A percentile compares a stretch with the other conserved stretches of the same genome.
phyloP scores from a whole-genome alignment of 1,140 invertebrate species.

The Drosophila ohnishii region DNA sequence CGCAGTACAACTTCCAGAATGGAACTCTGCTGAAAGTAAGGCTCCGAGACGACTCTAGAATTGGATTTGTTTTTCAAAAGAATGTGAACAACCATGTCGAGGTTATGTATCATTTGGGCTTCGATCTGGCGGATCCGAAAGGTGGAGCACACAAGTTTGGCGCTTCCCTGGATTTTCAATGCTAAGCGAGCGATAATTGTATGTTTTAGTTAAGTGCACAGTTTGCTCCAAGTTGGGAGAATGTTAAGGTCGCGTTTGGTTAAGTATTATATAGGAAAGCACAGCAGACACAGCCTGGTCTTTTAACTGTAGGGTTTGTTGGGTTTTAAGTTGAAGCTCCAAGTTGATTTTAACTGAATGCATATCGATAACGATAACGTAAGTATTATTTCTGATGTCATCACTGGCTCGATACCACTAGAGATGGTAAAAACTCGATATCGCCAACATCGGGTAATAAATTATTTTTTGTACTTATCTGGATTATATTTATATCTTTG shows the following conservation, averaged over 20 bases:
- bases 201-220: neutral
- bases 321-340: no score
- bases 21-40: constrained; percentile 41
- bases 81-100: constrained; percentile 16
- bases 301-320: no score
- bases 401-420: no score
- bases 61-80: constrained; percentile 41
- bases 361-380: no score
- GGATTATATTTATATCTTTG: no score
- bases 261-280: neutral
- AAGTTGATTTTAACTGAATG: no score
- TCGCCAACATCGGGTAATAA: no score
- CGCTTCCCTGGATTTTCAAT: constrained; percentile 30
- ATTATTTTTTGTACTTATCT: no score
- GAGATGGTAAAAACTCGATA: no score
- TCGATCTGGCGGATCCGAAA: constrained; percentile 23
- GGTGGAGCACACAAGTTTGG: constrained; percentile 47
- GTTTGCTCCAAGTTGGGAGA: neutral
- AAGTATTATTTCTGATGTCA: no score
- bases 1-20: constrained; percentile 44
- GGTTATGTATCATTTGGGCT: constrained; percentile 51
- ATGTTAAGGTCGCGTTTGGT: neutral
- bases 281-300: neutral
- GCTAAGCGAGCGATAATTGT: constrained; percentile 1
- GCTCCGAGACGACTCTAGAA: constrained; percentile 22